Percentiles rank a stretch among this genome's conserved stretches.
These are phyloP conservation scores for Eumerus sabulonum DNA, from an alignment of 2,888 invertebrate species.

Conservation along the genomic window DNA sequence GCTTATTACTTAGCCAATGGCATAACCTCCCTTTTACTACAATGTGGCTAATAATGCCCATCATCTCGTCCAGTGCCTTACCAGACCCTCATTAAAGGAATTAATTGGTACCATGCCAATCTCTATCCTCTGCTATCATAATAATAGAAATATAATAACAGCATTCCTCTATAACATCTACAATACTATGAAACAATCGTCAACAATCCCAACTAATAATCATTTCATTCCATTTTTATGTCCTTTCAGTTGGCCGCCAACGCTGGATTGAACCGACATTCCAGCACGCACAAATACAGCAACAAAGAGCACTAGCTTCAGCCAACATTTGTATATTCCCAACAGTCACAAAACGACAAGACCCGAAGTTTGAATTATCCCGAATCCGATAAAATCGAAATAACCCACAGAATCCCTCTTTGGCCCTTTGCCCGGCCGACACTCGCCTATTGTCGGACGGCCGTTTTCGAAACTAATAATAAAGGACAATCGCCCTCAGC, in stretches of 20 bases:
- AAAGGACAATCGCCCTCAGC: slow-evolving; percentile 6
- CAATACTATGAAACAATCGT: not conserved
- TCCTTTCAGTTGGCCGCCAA: slow-evolving; percentile 37
- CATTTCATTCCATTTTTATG: slow-evolving; percentile 17
- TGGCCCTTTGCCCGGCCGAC: no score
- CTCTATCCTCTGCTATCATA: no score
- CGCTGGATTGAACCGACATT: slow-evolving; percentile 4
- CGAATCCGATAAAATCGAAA: slow-evolving; percentile 9
- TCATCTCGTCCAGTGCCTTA: no score
- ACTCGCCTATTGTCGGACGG: not conserved
- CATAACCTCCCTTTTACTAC: no score
- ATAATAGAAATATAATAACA: not conserved
- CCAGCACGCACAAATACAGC: slow-evolving; percentile 5
- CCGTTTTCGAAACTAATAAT: slow-evolving; percentile 1
- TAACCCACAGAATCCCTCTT: slow-evolving; percentile 1
- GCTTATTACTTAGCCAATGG: no score
- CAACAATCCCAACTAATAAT: slow-evolving; percentile 10
- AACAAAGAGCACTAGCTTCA: not conserved
- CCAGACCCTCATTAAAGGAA: no score
- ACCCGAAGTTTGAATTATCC: slow-evolving; percentile 13
- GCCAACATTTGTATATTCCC: not conserved
- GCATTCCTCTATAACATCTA: not conserved
- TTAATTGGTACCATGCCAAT: no score
- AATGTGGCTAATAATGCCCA: no score
- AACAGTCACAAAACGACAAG: not conserved